Evolutionary conservation across 2,888 invertebrate species (phyloP), one percentile per base, ranked within the genome.

Genomic region (Tubulanus polymorphus): DNA sequence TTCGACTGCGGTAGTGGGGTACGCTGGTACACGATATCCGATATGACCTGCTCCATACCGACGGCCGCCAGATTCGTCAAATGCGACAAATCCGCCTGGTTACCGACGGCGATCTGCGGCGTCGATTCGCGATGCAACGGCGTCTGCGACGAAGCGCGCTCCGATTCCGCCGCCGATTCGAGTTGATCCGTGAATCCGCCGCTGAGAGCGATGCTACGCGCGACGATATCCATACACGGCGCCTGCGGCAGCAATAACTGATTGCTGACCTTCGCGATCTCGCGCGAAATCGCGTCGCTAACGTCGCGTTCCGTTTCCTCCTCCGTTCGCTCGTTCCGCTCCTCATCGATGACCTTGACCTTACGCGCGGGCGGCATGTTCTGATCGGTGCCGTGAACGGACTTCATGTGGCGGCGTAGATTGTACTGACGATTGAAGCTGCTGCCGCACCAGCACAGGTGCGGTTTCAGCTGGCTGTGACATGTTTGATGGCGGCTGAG

Each of bases 371-470:
- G 67, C 2, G 71, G 70, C 37, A 71, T 60, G 18, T 57, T 46
- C 1, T 60, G 61, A 37, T 70, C 71, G 29, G 52, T 59, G 25
- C 67, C 69, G 49, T 72, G 71, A 3, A 71, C 64, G 10, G 56
- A 37, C 30, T 61, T 57, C 61, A 70, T 61, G 56, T 72, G 71
- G 8, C 71, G 63, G 5, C 70, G 61, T 48, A 72, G 53, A 56
- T 72, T 70, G 51, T 67, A 70, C 50, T 65, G 55, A 20, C 67
- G 56, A 41, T 65, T 68, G 48, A 70, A 72, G 20, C 66, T 63
- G 23, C 63, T 57, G 1, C 65, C 68, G 52, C 71, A 72, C 62
- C 61, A 63, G 57, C 71, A 72, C 32, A 56, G 61, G 48, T 66
- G 65, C 12, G 68, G 67, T 35, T 66, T 63, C 8, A 54, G 61